Evolutionary conservation across 2,888 invertebrate species (phyloP).

Genomic region (Rhagonycha lutea): DNA sequence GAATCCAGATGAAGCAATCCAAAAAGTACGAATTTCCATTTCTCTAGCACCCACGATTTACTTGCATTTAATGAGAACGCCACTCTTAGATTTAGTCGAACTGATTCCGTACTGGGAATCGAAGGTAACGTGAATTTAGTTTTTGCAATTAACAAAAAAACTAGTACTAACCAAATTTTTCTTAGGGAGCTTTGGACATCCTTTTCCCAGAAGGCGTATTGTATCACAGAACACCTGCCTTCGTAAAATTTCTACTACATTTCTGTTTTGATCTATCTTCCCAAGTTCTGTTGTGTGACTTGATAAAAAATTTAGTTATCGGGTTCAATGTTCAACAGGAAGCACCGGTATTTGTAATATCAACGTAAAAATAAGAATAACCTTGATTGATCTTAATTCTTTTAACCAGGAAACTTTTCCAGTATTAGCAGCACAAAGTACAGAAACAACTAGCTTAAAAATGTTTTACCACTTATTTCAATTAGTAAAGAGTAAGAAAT

Average conservation of each 20-base stretch:
- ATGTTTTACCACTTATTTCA: slow-evolving; percentile 45
- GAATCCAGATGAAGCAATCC: neutral
- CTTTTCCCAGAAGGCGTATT: neutral
- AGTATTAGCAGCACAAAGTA: slow-evolving; percentile 47
- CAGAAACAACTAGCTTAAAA: slow-evolving; percentile 49
- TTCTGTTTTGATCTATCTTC: slow-evolving; percentile 21
- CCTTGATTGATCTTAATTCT: neutral
- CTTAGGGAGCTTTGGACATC: neutral
- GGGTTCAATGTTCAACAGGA: slow-evolving; percentile 28
- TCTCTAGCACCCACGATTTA: neutral
- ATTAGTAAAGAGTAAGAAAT: slow-evolving; percentile 46
- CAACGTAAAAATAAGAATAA: neutral
- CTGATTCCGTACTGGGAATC: neutral
- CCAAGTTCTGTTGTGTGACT: slow-evolving; percentile 26
- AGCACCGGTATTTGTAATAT: slow-evolving; percentile 22
- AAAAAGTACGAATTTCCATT: neutral
- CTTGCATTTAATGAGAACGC: neutral
- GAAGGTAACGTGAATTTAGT: neutral
- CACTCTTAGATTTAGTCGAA: neutral
- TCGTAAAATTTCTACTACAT: neutral
- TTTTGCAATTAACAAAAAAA: neutral
- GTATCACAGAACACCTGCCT: neutral
- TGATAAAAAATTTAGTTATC: slow-evolving; percentile 12
- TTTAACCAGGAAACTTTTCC: slow-evolving; percentile 48
- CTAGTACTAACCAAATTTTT: neutral